Percentiles rank a stretch among this genome's conserved stretches.
phyloP scores from a whole-genome alignment of 1,140 invertebrate species.

The Philaenus spumarius region DNA sequence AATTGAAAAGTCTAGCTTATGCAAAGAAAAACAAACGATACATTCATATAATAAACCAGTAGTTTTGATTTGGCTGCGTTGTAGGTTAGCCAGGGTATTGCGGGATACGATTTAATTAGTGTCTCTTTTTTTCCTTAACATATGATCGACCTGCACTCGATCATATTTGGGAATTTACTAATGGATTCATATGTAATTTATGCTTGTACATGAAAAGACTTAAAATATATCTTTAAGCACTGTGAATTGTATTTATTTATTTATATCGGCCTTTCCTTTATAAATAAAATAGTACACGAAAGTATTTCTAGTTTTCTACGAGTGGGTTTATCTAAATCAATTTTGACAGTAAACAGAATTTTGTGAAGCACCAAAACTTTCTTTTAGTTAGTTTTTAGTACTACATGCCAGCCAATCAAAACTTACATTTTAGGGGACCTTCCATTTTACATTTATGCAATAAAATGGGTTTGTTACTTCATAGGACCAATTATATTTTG shows the following conservation, averaged over 20 bases:
- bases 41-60: conserved; percentile 25
- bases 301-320: too few species aligned
- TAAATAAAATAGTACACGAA: too few species aligned
- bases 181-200: conserved; percentile 28
- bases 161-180: conserved; percentile 18
- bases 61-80: conserved; percentile 23
- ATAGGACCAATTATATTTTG: too few species aligned
- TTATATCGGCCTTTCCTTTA: too few species aligned
- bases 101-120: conserved; percentile 3
- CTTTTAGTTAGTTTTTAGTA: too few species aligned
- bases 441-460: too few species aligned
- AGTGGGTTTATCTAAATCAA: too few species aligned
- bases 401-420: too few species aligned
- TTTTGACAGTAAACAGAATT: too few species aligned
- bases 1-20: conserved; percentile 20
- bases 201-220: conserved; percentile 32
- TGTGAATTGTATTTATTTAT: conserved; percentile 13
- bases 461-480: too few species aligned
- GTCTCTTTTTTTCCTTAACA: conserved; percentile 5
- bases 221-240: conserved; percentile 32
- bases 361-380: too few species aligned
- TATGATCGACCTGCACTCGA: neutral
- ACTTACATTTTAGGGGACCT: too few species aligned
- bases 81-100: conserved; percentile 17
- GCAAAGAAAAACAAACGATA: conserved; percentile 17